Percentiles rank a stretch among this genome's conserved stretches.
phyloP scores from a whole-genome alignment of 2,113 vertebrate genomes.

The Lophotis ruficrista region DNA sequence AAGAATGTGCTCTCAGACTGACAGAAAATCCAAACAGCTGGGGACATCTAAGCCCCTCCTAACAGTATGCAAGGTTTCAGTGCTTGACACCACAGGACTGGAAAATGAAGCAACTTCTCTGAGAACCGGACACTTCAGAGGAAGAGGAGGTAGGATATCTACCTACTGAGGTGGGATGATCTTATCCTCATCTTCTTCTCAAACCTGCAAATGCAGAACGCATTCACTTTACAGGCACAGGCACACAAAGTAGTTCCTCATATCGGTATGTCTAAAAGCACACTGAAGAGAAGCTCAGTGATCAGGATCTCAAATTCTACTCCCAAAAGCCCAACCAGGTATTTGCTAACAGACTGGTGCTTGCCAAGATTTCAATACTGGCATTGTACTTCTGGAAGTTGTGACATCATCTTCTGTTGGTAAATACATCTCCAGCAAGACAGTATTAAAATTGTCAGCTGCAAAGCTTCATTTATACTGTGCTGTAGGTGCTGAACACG shows the following conservation, averaged over 20 bases:
- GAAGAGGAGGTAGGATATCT: neutral
- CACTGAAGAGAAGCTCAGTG: neutral
- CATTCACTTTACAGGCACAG: fast-evolving
- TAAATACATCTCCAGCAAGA: neutral
- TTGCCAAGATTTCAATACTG: neutral
- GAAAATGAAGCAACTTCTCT: neutral
- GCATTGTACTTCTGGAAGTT: neutral
- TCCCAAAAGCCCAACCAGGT: neutral
- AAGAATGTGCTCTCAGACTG: neutral
- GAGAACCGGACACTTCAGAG: neutral
- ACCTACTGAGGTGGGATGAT: neutral
- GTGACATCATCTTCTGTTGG: neutral
- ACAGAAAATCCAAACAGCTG: neutral
- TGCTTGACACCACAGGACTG: neutral
- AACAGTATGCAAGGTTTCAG: neutral
- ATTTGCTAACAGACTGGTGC: neutral
- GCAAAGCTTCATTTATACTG: neutral
- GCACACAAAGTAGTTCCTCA: neutral
- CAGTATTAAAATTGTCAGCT: neutral
- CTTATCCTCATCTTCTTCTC: neutral
- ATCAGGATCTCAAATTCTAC: neutral
- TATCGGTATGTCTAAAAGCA: neutral
- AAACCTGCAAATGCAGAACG: neutral
- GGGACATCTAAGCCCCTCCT: neutral
- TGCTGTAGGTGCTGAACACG: neutral